These are phyloP conservation scores for Xyrauchen texanus DNA, from an alignment of 2,113 vertebrate genomes.

Conservation along the genomic window DNA sequence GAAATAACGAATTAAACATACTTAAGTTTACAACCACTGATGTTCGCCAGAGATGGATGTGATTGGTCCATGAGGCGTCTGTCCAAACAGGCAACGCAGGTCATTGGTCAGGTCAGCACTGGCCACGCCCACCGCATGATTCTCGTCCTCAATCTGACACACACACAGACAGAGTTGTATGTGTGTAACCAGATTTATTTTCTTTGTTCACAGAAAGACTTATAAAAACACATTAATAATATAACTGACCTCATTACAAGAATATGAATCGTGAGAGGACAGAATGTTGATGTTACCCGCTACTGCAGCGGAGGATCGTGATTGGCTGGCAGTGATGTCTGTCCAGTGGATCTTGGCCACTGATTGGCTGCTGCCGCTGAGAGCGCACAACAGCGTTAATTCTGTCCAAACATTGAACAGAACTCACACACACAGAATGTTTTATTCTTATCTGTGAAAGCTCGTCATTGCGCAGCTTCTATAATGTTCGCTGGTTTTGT, in stretches of 20 bases:
- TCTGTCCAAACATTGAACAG: background rate
- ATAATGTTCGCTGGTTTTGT: background rate
- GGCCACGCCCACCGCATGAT: conserved; percentile 89
- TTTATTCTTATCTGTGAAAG: background rate
- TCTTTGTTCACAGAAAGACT: background rate
- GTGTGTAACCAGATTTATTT: background rate
- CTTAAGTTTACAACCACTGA: conserved; percentile 77
- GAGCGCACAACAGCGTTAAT: background rate
- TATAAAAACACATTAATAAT: background rate
- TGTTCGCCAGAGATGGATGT: conserved; percentile 75
- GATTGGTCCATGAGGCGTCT: conserved; percentile 70
- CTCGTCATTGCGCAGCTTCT: background rate
- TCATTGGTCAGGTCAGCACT: conserved; percentile 82
- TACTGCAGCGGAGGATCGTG: conserved; percentile 73
- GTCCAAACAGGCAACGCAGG: conserved; percentile 78
- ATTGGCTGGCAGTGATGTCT: conserved; percentile 63
- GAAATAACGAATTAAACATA: background rate
- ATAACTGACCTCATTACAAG: background rate
- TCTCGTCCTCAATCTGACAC: conserved; percentile 94
- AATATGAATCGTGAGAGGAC: background rate
- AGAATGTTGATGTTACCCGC: conserved; percentile 61
- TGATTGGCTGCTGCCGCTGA: conserved; percentile 61
- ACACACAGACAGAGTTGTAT: conserved; percentile 62
- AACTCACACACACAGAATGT: background rate
- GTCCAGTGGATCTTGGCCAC: conserved; percentile 66